A percentile compares a stretch with the other conserved stretches of the same genome.
phyloP scores from a whole-genome alignment of 2,113 vertebrate genomes.

The mouse (Mus musculus) region DNA sequence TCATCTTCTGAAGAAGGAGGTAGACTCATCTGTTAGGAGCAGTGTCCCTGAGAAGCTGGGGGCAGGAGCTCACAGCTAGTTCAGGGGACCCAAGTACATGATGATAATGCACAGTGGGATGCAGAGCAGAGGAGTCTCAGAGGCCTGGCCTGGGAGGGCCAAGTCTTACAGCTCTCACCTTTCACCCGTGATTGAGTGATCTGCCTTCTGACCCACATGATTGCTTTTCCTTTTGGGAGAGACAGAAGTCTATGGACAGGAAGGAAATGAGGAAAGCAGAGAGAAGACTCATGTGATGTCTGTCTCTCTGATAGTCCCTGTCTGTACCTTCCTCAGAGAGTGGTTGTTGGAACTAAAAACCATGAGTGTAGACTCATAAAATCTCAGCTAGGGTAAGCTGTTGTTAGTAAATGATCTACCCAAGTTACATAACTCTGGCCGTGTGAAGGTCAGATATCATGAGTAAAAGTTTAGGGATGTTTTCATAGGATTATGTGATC shows the following conservation, averaged over 20 bases:
- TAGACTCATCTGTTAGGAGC: not conserved
- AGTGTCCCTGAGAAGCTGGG: not conserved
- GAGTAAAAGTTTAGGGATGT: constrained; percentile 45
- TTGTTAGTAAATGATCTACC: constrained; percentile 20
- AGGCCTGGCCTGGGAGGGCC: not conserved
- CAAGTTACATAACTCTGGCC: not conserved
- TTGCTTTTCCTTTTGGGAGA: not conserved
- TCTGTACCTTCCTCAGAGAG: constrained; percentile 1
- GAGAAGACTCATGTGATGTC: not conserved
- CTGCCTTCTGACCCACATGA: not conserved
- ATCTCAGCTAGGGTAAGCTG: not conserved
- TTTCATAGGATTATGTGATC: constrained; percentile 35
- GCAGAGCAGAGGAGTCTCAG: not conserved
- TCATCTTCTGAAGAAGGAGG: not conserved
- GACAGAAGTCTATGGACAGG: not conserved
- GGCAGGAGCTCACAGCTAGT: not conserved
- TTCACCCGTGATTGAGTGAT: not conserved
- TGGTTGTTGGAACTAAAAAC: not conserved
- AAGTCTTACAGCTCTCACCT: not conserved
- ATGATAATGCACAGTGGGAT: not conserved
- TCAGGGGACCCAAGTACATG: not conserved
- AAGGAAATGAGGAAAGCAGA: not conserved
- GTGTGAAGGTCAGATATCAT: not conserved
- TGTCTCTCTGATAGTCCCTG: not conserved
- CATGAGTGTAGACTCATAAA: not conserved